Percentiles rank a stretch among this genome's conserved stretches.
These are phyloP conservation scores for Hybognathus amarus DNA, from an alignment of 2,797 vertebrate genomes.

Conservation along the genomic window DNA sequence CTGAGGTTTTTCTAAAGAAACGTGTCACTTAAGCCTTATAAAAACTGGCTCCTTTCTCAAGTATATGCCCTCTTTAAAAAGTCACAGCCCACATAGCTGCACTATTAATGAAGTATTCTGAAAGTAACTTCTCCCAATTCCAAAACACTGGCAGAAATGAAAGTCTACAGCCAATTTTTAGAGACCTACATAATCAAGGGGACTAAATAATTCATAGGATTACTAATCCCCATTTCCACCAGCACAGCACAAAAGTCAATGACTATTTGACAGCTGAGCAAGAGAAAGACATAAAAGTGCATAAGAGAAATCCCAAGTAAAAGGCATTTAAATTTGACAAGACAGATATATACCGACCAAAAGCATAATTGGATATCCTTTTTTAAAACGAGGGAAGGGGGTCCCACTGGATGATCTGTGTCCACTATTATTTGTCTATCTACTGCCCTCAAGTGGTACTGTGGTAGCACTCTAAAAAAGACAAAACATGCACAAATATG, in stretches of 20 bases:
- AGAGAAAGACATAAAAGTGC: slow-evolving; percentile 46
- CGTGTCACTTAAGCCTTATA: background rate
- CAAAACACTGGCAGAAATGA: slow-evolving; percentile 31
- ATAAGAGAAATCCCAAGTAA: slow-evolving; percentile 31
- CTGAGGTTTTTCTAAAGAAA: background rate
- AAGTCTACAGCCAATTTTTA: slow-evolving; percentile 46
- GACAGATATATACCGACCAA: slow-evolving; percentile 34
- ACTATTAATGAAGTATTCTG: slow-evolving; percentile 6
- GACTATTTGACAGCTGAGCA: slow-evolving; percentile 34
- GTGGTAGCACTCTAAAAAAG: background rate
- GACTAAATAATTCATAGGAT: slow-evolving; percentile 52
- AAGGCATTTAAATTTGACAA: slow-evolving; percentile 47
- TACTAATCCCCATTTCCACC: slow-evolving; percentile 51
- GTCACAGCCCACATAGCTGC: background rate
- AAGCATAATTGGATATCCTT: slow-evolving; percentile 37
- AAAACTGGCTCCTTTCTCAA: background rate
- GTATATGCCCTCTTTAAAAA: background rate
- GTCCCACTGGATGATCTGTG: background rate
- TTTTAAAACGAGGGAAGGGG: background rate
- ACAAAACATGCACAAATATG: background rate
- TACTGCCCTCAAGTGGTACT: slow-evolving; percentile 78
- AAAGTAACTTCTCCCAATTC: slow-evolving; percentile 39
- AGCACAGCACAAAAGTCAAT: slow-evolving; percentile 46
- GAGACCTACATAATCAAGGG: slow-evolving; percentile 49
- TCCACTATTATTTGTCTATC: slow-evolving; percentile 57